Evolutionary conservation across 2,888 invertebrate genomes (phyloP).

Genomic region (Drosophila histrio): DNA sequence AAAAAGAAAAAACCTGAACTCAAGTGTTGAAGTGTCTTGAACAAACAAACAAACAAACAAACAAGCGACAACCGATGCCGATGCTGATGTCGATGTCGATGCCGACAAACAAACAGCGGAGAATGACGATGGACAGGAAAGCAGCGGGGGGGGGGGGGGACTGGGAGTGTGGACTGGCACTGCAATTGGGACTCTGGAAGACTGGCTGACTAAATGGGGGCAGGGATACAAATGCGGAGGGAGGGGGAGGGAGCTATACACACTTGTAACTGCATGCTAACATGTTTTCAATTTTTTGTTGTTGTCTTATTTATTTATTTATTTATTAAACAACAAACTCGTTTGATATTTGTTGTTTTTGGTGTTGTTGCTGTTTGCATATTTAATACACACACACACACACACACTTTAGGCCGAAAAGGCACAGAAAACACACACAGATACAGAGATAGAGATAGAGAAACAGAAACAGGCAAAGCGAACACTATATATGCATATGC

Average conservation of each 20-base stretch:
- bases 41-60: constrained; percentile 64
- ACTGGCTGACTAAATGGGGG: not conserved
- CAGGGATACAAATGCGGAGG: not conserved
- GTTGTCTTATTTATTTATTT: constrained; percentile 61
- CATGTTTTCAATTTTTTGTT: constrained; percentile 59
- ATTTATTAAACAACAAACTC: constrained; percentile 67
- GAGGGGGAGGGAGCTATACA: constrained; percentile 17
- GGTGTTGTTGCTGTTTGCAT: constrained; percentile 41
- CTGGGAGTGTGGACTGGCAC: constrained; percentile 7
- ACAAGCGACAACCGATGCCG: constrained; percentile 37
- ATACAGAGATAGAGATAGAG: not conserved
- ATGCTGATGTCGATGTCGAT: constrained; percentile 32
- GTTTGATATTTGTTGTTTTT: constrained; percentile 56
- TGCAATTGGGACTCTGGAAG: constrained; percentile 6
- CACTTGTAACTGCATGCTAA: constrained; percentile 75
- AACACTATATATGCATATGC: constrained; percentile 43
- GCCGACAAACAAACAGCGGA: constrained; percentile 53
- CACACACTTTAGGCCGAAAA: constrained; percentile 29
- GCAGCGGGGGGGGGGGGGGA: constrained; percentile 1
- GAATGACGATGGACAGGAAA: constrained; percentile 24
- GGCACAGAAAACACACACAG: constrained; percentile 1
- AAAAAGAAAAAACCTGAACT: constrained; percentile 47
- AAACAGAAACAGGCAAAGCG: constrained; percentile 17
- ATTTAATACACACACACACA: constrained; percentile 48
- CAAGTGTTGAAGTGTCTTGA: constrained; percentile 69